Base-by-base conservation (phyloP, 37 sponge, comb jelly and placozoan species). In the Agelas oroides region DNA sequence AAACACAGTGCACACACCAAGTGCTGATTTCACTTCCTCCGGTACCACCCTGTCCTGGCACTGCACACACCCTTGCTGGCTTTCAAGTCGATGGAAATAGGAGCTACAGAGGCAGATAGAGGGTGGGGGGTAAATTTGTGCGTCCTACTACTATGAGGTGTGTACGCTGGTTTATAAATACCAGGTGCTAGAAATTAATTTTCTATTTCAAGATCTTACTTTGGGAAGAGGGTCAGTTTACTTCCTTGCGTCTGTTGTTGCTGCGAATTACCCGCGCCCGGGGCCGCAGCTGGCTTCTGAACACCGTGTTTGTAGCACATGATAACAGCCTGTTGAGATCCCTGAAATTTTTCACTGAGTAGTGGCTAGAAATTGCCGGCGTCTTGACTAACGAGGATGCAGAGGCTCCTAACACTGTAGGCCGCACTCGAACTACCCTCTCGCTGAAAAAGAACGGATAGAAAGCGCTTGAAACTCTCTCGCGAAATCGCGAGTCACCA, bases 321-420 rank as follows among this genome's bases (percentile, higher is more conserved):
- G 21, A 12, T 76, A 46, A 46, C 3, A 3, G 46, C 46, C 8
- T 46, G 14, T 17, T 38, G 24, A 35, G 3, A 14, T 40, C 35
- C 46, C 46, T 46, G 6, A 46, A 3, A 46, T 12, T n/a, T n/a
- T 8, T 12, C 46, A 46, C 46, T 12, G 46, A 46, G 8, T 12
- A 46, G 46, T 46, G 46, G 63, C n/a, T 27, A 13, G 13, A 6
- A 11, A 14, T 46, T 12, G 46, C 46, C 46, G 46, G 8, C 8
- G 3, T 46, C 46, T 55, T 46, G 24, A 28, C 55, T 57, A 1
- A 15, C 28, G 88, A 84, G 65, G 89, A 79, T 57, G 70, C 32
- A 87, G 94, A 94, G 94, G 94, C 94, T 89, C 94, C 94, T 83
- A 94, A 71, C 94, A 94, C 94, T 94, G 94, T 90, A 94, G 94